Conservation (phyloP, 2,888 invertebrate genomes). For the Ametastegia equiseti region DNA sequence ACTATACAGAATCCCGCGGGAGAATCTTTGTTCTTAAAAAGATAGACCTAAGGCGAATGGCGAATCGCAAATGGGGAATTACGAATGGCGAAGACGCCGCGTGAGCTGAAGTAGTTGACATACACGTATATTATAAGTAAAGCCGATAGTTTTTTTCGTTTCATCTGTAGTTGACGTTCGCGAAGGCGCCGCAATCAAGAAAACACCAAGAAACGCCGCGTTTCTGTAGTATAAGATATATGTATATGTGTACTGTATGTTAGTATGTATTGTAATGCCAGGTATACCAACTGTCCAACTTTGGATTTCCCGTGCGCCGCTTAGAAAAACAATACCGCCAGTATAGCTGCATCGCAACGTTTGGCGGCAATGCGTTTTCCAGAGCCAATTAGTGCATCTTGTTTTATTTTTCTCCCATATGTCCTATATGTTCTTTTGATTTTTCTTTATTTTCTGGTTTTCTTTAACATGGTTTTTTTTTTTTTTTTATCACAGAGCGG, state of each 20-base stretch:
- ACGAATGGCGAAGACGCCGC: too few relatives aligned
- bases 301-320: slow-evolving; percentile 43
- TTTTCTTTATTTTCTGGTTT: background rate
- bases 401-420: background rate
- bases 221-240: background rate
- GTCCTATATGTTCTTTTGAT: background rate
- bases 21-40: background rate
- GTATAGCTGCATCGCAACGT: background rate
- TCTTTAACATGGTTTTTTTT: background rate
- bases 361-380: background rate
- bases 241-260: too few relatives aligned
- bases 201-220: slow-evolving; percentile 8
- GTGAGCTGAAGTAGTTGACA: background rate
- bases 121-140: slow-evolving; percentile 24
- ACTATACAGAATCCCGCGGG: too few relatives aligned
- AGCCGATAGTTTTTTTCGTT: slow-evolving; percentile 16
- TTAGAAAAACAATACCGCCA: slow-evolving; percentile 17
- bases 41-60: slow-evolving; percentile 20
- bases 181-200: slow-evolving; percentile 41
- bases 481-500: too few relatives aligned
- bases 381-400: background rate
- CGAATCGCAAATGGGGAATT: too few relatives aligned
- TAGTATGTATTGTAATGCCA: too few relatives aligned
- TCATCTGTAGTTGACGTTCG: too few relatives aligned
- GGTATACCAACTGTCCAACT: slow-evolving; percentile 3